Evolutionary conservation across 2,888 invertebrate genomes (phyloP), one percentile per base, ranked within the genome.

Genomic region (Mesoligia furuncula): DNA sequence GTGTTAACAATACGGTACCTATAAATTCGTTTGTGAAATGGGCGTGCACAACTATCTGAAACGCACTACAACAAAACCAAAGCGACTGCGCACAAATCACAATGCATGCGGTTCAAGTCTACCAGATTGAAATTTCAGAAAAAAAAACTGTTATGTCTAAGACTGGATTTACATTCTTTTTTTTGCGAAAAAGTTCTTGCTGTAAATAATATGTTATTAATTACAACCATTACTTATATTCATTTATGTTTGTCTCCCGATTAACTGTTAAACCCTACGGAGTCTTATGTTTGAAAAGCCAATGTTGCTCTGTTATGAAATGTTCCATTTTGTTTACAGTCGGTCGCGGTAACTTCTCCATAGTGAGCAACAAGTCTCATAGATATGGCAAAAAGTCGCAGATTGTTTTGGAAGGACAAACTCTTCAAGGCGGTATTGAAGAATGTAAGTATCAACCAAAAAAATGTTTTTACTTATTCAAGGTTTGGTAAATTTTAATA

Each of bases 361-460:
- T 99, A 86, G 98, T 99, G 36, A 99, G 98, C 94, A 98, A 98
- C 93, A 99, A 98, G 93, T 99, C 99, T 0, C 98, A 98, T 87
- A 97, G 98, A 88, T 98, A 98, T 73, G 99, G 99, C 92, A 99
- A 98, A 97, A 98, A 98, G 95, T 97, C 97, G 65, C 95, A 96
- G 85, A 95, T 96, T 62, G 89, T 97, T 54, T 85, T 97, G 42
- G 97, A 97, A 84, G 96, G 96, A 3, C 96, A 96, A 81, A 93
- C 95, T 51, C 90, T 96, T 57, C 95, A 95, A 83, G 92, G 94
- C 73, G 93, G 91, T 73, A 93, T 94, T 79, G 97, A 97, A 71
- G 96, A 96, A 42, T 85, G 97, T 97, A 84, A 93, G 94, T 93
- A 85, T 39, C 2, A 6, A 51, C 8, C 11, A 17, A 36, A 2